phyloP scores from a whole-genome alignment of 2,797 vertebrate species.

The Platalea minor region DNA sequence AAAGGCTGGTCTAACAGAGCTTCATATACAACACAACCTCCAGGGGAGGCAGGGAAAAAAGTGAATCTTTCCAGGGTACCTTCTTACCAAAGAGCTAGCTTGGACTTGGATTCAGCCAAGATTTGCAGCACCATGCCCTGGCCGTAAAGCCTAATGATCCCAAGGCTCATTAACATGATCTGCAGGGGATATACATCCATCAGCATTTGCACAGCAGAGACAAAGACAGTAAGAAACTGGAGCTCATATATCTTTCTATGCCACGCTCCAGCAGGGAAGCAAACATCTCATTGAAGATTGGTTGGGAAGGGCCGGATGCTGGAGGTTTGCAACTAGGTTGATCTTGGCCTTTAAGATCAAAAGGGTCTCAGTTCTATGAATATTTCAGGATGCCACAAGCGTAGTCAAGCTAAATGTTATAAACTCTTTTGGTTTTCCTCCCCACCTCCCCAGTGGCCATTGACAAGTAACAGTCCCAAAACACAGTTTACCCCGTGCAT shows the following conservation, averaged over 20 bases:
- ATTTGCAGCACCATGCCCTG: neutral
- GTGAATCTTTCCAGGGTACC: neutral
- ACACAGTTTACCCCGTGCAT: neutral
- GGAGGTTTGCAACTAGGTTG: neutral
- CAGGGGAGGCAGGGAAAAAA: neutral
- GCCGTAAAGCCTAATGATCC: neutral
- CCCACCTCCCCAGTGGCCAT: neutral
- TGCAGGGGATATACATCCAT: neutral
- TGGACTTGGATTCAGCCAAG: neutral
- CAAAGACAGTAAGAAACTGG: neutral
- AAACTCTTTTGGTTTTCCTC: neutral
- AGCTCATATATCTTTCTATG: neutral
- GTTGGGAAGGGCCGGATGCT: neutral
- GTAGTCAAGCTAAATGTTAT: neutral
- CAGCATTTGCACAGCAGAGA: neutral
- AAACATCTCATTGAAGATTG: neutral
- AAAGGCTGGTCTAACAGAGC: neutral
- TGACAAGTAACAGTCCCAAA: neutral
- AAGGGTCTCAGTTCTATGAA: neutral
- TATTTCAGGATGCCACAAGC: neutral
- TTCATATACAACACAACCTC: neutral
- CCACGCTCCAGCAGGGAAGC: neutral
- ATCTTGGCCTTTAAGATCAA: neutral
- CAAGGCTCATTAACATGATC: neutral
- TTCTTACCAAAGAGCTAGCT: neutral